phyloP scores from a whole-genome alignment of 2,113 vertebrate genomes.

The Sphyrna mokarran region DNA sequence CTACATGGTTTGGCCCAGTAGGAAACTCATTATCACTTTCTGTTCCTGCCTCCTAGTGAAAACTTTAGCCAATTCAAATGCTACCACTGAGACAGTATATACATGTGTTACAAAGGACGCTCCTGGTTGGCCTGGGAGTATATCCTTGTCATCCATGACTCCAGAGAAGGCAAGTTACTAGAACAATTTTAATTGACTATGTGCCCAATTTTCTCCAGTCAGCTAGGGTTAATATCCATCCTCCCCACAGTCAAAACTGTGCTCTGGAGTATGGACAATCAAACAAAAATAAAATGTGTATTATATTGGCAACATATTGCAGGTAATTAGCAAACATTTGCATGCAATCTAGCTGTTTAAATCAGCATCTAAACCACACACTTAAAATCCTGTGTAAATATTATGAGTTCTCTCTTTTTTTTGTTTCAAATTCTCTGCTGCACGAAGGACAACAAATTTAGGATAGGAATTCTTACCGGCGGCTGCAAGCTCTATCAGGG shows the following conservation, averaged over 20 bases:
- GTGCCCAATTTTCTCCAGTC: background rate
- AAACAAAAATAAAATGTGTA: background rate
- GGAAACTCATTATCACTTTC: background rate
- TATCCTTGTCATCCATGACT: background rate
- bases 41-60: background rate
- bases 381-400: background rate
- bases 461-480: slow-evolving; percentile 1
- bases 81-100: background rate
- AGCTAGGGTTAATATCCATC: background rate
- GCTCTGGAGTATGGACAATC: background rate
- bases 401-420: background rate
- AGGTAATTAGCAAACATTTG: background rate
- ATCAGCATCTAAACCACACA: background rate
- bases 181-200: background rate
- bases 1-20: background rate
- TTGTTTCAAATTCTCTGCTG: background rate
- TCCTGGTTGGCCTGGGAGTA: background rate
- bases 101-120: background rate
- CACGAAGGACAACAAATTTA: background rate
- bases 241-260: background rate
- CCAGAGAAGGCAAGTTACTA: background rate
- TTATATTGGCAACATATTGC: background rate
- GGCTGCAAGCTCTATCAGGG: slow-evolving; percentile 34
- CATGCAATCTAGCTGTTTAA: background rate
- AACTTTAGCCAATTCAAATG: background rate